Evolutionary conservation across 1,140 invertebrate genomes (phyloP).

Genomic region (Brachionus paranguensis): DNA sequence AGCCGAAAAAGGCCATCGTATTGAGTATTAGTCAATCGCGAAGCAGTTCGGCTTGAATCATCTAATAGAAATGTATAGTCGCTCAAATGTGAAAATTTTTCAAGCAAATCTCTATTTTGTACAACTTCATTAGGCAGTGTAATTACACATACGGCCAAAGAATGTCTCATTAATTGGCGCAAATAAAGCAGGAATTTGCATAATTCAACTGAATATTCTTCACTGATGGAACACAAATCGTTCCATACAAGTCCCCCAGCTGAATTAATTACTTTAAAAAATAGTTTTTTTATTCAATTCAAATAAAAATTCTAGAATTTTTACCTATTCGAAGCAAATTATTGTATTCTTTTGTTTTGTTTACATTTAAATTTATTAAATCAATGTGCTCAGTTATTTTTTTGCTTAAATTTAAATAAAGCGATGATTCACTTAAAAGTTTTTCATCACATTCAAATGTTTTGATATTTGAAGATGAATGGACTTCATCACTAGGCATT

Average conservation of each 20-base stretch:
- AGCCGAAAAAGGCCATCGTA: conserved; percentile 24
- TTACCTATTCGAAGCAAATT: conserved; percentile 39
- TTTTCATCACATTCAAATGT: background rate
- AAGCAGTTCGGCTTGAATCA: background rate
- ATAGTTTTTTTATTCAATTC: background rate
- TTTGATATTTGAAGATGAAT: background rate
- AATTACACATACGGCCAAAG: conserved; percentile 24
- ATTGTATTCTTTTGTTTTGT: conserved; percentile 38
- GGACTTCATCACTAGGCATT: background rate
- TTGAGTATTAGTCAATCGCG: conserved; percentile 17
- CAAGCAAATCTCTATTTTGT: background rate
- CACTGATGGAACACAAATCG: conserved; percentile 17
- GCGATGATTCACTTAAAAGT: background rate
- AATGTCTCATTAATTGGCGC: conserved; percentile 22
- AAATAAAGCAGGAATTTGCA: conserved; percentile 15
- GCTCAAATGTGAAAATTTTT: conserved; percentile 33
- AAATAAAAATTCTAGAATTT: background rate
- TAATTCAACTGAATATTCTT: conserved; percentile 6
- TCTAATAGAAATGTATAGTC: conserved; percentile 22
- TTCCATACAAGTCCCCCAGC: conserved; percentile 32
- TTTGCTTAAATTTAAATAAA: background rate
- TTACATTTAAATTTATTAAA: conserved; percentile 22
- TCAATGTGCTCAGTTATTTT: background rate
- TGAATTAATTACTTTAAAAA: conserved; percentile 32
- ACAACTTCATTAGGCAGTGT: conserved; percentile 32